phyloP scores from a whole-genome alignment of 2,797 vertebrate genomes.

The Sorex maritimensis region DNA sequence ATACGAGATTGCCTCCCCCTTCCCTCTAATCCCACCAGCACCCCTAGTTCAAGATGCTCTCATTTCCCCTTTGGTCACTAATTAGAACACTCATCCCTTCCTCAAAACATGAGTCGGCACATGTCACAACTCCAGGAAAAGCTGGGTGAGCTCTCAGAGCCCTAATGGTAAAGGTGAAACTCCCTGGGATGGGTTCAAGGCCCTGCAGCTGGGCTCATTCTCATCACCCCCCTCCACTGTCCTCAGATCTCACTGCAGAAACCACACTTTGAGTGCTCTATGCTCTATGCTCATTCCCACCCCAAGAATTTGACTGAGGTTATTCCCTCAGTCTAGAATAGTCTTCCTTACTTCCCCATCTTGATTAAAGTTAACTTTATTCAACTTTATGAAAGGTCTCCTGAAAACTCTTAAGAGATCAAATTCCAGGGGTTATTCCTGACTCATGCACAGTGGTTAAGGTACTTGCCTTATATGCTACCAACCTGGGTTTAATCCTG shows the following conservation, averaged over 20 bases:
- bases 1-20: background rate
- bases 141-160: background rate
- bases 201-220: background rate
- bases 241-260: background rate
- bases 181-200: background rate
- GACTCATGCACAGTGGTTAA: too few relatives aligned
- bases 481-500: too few relatives aligned
- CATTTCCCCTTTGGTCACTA: background rate
- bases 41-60: background rate
- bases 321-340: background rate
- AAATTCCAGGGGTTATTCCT: background rate
- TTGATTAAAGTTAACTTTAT: background rate
- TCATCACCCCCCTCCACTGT: background rate
- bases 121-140: constrained; percentile 20
- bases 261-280: background rate
- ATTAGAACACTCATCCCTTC: background rate
- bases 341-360: background rate
- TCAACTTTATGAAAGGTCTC: background rate
- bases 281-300: background rate
- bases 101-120: constrained; percentile 48
- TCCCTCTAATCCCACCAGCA: background rate
- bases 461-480: too few relatives aligned
- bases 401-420: background rate
- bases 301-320: background rate
- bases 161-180: background rate